These are phyloP conservation scores for Cylindroiulus punctatus DNA, from an alignment of 2,888 invertebrate species.

Conservation along the genomic window DNA sequence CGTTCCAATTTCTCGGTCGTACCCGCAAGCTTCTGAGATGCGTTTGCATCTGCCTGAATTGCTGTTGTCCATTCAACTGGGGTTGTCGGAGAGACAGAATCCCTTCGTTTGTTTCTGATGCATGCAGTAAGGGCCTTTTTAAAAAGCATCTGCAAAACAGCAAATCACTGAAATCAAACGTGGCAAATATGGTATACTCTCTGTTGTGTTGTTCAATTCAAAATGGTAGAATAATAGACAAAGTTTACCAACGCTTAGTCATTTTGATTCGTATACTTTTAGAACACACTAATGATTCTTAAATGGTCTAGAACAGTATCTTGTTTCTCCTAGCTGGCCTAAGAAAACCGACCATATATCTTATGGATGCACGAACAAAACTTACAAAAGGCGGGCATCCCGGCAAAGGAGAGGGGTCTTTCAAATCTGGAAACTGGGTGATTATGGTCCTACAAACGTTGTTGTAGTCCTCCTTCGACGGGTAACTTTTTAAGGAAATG, in stretches of 20 bases:
- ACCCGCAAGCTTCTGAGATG: not conserved
- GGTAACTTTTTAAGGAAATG: conserved; percentile 54
- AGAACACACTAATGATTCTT: too few relatives aligned
- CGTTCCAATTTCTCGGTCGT: not conserved
- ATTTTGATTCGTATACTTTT: too few relatives aligned
- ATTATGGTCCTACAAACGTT: conserved; percentile 53
- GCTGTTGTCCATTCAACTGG: conserved; percentile 21
- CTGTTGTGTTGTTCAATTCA: too few relatives aligned
- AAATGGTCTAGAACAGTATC: too few relatives aligned
- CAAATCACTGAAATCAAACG: too few relatives aligned
- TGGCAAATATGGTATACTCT: too few relatives aligned
- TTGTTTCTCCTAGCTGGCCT: too few relatives aligned
- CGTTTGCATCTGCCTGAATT: not conserved
- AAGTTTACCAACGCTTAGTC: too few relatives aligned
- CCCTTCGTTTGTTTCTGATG: conserved; percentile 52
- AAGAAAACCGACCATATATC: not conserved
- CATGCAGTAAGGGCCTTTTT: conserved; percentile 53
- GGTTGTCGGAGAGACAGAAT: conserved; percentile 28
- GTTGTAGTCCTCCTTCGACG: conserved; percentile 56
- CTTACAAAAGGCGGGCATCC: conserved; percentile 56
- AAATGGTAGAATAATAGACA: too few relatives aligned
- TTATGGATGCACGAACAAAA: not conserved
- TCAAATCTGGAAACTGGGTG: conserved; percentile 55
- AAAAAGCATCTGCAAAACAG: conserved; percentile 50
- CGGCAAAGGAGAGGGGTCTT: conserved; percentile 52